A percentile compares a stretch with the other conserved stretches of the same genome.
Conservation (phyloP, 2,797 vertebrate species). For the Poecilia velifera region DNA sequence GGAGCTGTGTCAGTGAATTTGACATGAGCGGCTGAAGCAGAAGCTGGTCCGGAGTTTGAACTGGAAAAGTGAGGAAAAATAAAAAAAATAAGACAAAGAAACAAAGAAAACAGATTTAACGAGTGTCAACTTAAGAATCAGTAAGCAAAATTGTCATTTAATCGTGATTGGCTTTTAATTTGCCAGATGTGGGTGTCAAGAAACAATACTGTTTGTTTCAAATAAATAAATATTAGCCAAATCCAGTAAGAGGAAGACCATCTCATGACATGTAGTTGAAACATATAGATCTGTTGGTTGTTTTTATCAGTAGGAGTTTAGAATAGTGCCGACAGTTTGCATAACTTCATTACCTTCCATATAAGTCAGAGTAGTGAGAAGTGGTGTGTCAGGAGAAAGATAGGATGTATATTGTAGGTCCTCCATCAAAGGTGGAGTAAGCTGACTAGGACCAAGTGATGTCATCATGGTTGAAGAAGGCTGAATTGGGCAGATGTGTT, state of each 20-base stretch:
- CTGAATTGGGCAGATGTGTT: slow-evolving; percentile 89
- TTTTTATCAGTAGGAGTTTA: neutral
- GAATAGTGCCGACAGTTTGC: neutral
- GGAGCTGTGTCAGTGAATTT: slow-evolving; percentile 90
- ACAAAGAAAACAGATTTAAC: neutral
- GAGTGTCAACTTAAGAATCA: neutral
- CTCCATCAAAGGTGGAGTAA: slow-evolving; percentile 88
- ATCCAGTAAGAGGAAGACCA: neutral
- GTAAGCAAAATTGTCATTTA: neutral
- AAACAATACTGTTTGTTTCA: neutral
- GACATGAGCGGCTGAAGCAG: slow-evolving; percentile 90
- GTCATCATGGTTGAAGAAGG: slow-evolving; percentile 81
- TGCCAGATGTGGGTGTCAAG: neutral
- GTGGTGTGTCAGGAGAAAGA: slow-evolving; percentile 87
- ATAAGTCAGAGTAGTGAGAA: slow-evolving; percentile 80
- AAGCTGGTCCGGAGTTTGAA: slow-evolving; percentile 88
- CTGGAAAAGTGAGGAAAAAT: slow-evolving; percentile 66
- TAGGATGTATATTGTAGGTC: slow-evolving; percentile 92
- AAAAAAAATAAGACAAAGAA: neutral
- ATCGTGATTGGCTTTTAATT: neutral
- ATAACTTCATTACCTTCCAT: slow-evolving; percentile 68
- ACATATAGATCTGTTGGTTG: neutral
- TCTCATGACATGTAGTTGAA: neutral
- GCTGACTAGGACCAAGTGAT: slow-evolving; percentile 83
- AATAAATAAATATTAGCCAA: neutral